These are phyloP conservation scores for Trachops cirrhosus DNA, from an alignment of 2,797 vertebrate species.

Conservation along the genomic window DNA sequence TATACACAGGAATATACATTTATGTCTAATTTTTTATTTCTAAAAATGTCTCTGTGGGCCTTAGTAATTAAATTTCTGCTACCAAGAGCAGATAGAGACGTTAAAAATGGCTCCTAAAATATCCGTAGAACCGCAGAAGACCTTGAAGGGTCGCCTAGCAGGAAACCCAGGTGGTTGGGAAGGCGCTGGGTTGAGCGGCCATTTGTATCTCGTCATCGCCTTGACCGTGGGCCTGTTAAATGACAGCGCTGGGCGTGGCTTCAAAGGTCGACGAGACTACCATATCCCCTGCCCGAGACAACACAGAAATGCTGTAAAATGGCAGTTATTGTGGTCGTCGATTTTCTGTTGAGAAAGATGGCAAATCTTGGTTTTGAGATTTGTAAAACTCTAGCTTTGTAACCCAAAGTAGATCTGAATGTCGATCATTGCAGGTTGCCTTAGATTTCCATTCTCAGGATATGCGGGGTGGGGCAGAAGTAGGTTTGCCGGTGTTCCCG, in stretches of 20 bases:
- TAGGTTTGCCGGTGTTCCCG: neutral
- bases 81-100: neutral
- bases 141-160: neutral
- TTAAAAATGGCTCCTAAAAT: neutral
- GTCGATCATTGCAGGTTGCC: neutral
- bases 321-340: neutral
- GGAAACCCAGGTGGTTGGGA: neutral
- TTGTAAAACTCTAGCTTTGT: neutral
- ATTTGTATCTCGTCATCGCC: neutral
- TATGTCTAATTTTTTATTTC: neutral
- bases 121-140: neutral
- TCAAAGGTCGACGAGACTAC: neutral
- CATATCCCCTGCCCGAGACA: neutral
- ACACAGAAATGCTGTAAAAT: neutral
- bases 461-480: neutral
- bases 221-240: neutral
- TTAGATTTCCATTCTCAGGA: neutral
- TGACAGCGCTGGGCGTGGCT: neutral
- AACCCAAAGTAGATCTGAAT: neutral
- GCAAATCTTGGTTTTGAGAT: neutral
- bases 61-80: neutral
- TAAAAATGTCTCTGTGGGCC: neutral
- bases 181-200: accelerated
- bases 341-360: neutral
- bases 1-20: neutral